Evolutionary conservation across 2,888 invertebrate genomes (phyloP).

Genomic region (Globia sparganii): DNA sequence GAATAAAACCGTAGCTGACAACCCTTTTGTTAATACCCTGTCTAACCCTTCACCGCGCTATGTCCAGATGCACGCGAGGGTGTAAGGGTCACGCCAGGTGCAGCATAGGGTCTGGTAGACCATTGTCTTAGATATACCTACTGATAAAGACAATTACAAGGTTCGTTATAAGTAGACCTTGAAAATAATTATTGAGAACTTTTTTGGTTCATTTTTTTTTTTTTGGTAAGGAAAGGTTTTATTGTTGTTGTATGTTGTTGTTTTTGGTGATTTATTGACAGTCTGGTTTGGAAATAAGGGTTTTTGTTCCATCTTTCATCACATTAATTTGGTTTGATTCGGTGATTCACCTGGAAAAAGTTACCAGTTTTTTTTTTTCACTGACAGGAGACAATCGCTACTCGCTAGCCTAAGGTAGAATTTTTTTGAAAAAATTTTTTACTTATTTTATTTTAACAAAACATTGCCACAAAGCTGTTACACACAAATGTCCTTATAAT

Average conservation of each 20-base stretch:
- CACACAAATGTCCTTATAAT: neutral
- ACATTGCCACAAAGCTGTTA: neutral
- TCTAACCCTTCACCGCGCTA: conserved; percentile 62
- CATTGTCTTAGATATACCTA: conserved; percentile 83
- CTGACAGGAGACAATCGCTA: neutral
- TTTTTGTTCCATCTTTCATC: neutral
- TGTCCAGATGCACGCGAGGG: conserved; percentile 67
- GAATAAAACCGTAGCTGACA: neutral
- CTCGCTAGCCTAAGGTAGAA: neutral
- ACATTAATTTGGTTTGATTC: neutral
- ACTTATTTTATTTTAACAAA: neutral
- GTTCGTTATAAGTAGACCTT: conserved; percentile 65
- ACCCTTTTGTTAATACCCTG: conserved; percentile 14
- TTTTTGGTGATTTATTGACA: conserved; percentile 31
- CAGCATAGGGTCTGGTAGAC: conserved; percentile 66
- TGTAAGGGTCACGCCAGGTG: conserved; percentile 67
- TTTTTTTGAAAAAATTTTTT: neutral
- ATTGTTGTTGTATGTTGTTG: neutral
- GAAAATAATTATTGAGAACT: conserved; percentile 27
- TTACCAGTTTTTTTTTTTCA: neutral
- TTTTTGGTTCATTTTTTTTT: conserved; percentile 21
- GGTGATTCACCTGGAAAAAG: neutral
- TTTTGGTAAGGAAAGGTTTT: conserved; percentile 1
- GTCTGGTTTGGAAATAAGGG: neutral
- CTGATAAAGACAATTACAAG: conserved; percentile 79